Evolutionary conservation across 2,113 vertebrate species (phyloP).

Genomic region (Caranx melampygus): DNA sequence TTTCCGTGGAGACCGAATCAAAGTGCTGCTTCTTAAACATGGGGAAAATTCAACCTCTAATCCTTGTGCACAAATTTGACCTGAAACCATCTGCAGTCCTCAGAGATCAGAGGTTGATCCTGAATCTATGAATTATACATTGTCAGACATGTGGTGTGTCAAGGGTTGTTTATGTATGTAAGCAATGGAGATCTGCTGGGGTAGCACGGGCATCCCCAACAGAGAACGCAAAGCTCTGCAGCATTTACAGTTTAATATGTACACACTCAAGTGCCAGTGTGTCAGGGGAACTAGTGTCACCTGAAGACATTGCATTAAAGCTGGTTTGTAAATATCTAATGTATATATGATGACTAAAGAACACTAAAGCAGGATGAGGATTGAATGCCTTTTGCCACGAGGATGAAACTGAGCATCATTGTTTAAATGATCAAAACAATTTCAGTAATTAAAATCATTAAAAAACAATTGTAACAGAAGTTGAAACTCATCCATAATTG

Average conservation of each 20-base stretch:
- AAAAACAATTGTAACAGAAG: slow-evolving; percentile 13
- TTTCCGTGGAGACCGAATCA: slow-evolving; percentile 39
- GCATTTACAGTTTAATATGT: slow-evolving; percentile 8
- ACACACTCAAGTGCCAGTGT: background rate
- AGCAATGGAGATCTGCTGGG: slow-evolving; percentile 7
- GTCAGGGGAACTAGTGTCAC: background rate
- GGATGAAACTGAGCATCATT: background rate
- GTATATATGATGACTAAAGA: no score
- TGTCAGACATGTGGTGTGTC: slow-evolving; percentile 38
- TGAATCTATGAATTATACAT: slow-evolving; percentile 52
- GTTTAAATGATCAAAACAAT: background rate
- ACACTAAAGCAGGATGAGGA: background rate
- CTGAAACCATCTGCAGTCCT: slow-evolving; percentile 51
- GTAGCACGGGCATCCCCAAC: background rate
- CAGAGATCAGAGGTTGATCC: slow-evolving; percentile 57
- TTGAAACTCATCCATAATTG: slow-evolving; percentile 3
- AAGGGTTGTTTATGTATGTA: slow-evolving; percentile 48
- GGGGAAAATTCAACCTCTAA: slow-evolving; percentile 33
- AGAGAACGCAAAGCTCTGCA: slow-evolving; percentile 8
- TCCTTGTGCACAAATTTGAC: slow-evolving; percentile 42
- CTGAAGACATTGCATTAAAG: background rate
- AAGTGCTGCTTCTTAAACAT: slow-evolving; percentile 36
- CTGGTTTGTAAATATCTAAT: no score
- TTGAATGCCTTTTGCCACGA: background rate
- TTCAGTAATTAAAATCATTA: background rate